Base-by-base conservation (phyloP, 2,888 invertebrate species). In the Ernsta delagoae region DNA sequence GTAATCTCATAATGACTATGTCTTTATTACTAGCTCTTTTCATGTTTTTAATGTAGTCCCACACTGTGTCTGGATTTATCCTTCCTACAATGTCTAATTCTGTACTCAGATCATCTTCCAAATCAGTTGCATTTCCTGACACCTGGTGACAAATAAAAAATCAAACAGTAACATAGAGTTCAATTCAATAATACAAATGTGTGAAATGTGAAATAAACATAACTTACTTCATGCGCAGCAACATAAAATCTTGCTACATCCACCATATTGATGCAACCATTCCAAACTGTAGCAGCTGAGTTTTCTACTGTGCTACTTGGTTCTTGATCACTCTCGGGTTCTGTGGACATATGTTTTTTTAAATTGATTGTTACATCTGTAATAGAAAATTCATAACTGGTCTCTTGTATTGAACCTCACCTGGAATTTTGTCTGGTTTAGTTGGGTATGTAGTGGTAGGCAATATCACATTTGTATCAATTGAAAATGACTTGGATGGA, bases 31-130 rank as follows among this genome's bases (percentile, higher is more conserved):
- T 97, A 54, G 96, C 96, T 82, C 97, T 96, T 81, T 97, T 97
- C 93, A 98, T 97, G 90, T 98, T 98, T 45, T 95, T 95, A 68
- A 99, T 96, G 83, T 99, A 99, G 70, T 98, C 98, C 98, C 98
- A 98, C 5, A 97, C 98, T 9, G 97, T 98, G 9, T 96, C 96
- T 0, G 98, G 98, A 65, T 96, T 96, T 80, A 99, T 98, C 78
- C 99, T 95, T 0, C 99, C 99, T 11, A 98, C 98, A 45, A 99
- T 97, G 79, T 97, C 97, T 36, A 98, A 91, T 69, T 96, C 96
- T 62, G 95, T 94, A 4, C 96, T 96, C 45, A 98, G 88, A 83
- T 97, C 96, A 76, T 96, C 95, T 77, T 96, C 95, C 31, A 97
- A 88, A 72, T 96, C 96, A 41, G 92, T 84, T 45, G 96, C 95